Percentiles rank a stretch among this genome's conserved stretches.
phyloP scores from a whole-genome alignment of 1,140 invertebrate genomes.

The Lasaia peninsularis region DNA sequence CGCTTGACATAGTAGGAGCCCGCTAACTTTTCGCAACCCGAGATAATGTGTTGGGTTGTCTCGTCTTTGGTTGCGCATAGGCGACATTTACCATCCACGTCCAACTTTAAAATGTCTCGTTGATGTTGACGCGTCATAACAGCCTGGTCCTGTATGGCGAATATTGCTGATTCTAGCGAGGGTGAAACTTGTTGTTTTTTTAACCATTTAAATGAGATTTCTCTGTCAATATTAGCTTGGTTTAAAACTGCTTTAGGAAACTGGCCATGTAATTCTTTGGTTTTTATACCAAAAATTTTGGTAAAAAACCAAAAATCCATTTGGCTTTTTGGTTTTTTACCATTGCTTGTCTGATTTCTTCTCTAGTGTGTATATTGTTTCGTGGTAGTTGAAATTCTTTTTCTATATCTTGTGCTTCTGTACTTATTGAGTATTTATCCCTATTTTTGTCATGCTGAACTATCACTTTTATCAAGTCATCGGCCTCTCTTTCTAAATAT shows the following conservation, averaged over 20 bases:
- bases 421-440: neutral
- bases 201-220: neutral
- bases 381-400: neutral
- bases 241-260: neutral
- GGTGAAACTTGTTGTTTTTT: neutral
- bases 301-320: neutral
- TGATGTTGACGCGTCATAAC: neutral
- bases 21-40: neutral
- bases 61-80: no score
- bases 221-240: neutral
- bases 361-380: neutral
- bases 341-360: neutral
- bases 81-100: neutral
- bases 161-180: neutral
- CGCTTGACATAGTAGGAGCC: neutral
- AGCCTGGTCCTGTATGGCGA: neutral
- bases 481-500: constrained; percentile 10
- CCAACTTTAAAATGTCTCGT: neutral
- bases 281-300: neutral
- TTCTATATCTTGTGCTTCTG: neutral
- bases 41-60: neutral
- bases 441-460: neutral
- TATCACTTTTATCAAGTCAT: neutral
- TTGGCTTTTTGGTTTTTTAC: neutral
- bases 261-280: neutral